These are phyloP conservation scores for Amiota communis DNA, from an alignment of 2,888 invertebrate genomes.

Conservation along the genomic window DNA sequence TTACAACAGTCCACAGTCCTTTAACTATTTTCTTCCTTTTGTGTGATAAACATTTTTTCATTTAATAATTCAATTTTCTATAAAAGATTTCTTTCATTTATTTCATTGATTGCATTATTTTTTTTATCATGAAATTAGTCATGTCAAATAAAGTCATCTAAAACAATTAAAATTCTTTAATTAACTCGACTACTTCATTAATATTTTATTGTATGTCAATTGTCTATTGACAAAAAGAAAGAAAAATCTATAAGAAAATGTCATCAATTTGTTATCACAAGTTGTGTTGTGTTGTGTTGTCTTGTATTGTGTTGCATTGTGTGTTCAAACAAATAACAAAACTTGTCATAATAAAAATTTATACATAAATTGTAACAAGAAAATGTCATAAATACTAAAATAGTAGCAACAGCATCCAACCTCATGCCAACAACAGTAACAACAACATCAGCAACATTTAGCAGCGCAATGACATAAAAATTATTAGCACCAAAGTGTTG, in stretches of 20 bases:
- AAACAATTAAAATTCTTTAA: neutral
- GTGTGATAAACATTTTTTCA: too few relatives aligned
- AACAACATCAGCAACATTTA: constrained; percentile 9
- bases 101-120: neutral
- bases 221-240: neutral
- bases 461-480: constrained; percentile 8
- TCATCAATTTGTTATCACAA: constrained; percentile 42
- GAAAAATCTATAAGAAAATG: constrained; percentile 9
- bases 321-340: constrained; percentile 1
- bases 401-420: neutral
- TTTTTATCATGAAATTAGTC: neutral
- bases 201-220: neutral
- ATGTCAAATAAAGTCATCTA: constrained; percentile 23
- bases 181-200: too few relatives aligned
- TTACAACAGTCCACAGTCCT: too few relatives aligned
- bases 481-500: constrained; percentile 36
- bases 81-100: neutral
- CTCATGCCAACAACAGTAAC: neutral
- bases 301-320: too few relatives aligned
- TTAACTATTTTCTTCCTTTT: too few relatives aligned
- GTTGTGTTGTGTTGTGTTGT: constrained; percentile 18
- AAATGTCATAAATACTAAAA: constrained; percentile 36
- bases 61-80: neutral
- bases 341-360: constrained; percentile 43
- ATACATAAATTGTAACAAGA: constrained; percentile 33